Base-by-base conservation (phyloP, 2,113 vertebrate species). In the Clarias magur region DNA sequence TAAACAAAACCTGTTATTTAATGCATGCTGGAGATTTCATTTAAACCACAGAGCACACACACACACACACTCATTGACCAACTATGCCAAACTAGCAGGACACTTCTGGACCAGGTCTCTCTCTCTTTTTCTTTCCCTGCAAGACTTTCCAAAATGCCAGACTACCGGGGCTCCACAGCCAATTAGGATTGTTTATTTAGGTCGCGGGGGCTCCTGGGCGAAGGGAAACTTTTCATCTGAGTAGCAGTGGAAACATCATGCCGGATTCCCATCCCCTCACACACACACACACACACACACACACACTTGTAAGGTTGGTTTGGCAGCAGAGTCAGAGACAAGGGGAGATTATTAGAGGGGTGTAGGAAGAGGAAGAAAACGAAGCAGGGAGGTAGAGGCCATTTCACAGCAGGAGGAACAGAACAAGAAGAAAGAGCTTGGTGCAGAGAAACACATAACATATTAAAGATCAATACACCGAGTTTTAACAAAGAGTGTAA, bases 171-270 rank as follows among this genome's bases (percentile, higher is more conserved):
- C 97, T 97, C 97, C 97, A 96, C 94, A 94, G 93, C 95, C 96
- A 97, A 97, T 98, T 97, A 98, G 94, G 94, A 93, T 94, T 96
- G 95, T 96, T 96, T 95, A 96, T 95, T 96, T 94, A 96, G 91
- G 91, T 92, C 90, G 93, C 91, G 91, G 91, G 90, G 94, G 96
- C 95, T 95, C 96, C 94, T 59, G 93, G 94, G 94, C 95, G 95
- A 95, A 93, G 81, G 94, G 94, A 95, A 93, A 95, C 93, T 95
- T 95, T 93, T 92, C 92, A 70, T 86, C 86, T 90, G 85, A 90
- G 89, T 91, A 92, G 93, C 94, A 87, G 93, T 92, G 90, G 93
- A 86, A 93, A 92, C 92, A 91, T 92, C 91, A 94, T 87, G 90
- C 91, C 93, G 94, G 93, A 92, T 93, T 84, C 0, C 73, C 60